Conservation (phyloP, 2,113 vertebrate genomes). For the Lichenostomus cassidix region DNA sequence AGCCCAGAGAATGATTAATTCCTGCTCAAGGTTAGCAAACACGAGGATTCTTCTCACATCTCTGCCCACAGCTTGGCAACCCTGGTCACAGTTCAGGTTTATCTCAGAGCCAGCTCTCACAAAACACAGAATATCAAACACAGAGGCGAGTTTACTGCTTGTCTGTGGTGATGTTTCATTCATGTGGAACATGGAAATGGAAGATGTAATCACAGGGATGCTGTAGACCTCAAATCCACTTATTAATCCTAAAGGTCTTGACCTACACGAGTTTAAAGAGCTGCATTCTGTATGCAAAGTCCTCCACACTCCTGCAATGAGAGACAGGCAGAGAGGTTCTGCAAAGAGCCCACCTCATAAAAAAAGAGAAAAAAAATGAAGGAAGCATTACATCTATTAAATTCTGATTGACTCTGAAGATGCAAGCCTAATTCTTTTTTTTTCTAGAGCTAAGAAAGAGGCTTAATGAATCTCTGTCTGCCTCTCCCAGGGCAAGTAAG, state of each 20-base stretch:
- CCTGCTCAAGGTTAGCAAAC: neutral
- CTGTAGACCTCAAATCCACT: neutral
- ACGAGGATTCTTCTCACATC: neutral
- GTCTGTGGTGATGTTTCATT: neutral
- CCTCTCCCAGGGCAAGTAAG: neutral
- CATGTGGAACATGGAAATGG: neutral
- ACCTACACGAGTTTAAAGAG: neutral
- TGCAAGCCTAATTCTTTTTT: neutral
- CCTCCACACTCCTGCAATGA: neutral
- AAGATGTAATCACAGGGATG: neutral
- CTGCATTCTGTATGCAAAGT: neutral
- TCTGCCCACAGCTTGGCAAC: neutral
- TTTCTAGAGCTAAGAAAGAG: neutral
- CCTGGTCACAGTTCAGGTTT: neutral
- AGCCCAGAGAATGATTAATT: neutral
- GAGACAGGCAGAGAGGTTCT: neutral
- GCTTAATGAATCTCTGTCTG: neutral
- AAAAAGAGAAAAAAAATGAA: neutral
- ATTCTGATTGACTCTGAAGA: neutral
- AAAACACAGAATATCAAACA: neutral
- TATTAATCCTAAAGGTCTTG: neutral
- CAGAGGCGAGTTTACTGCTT: accelerated
- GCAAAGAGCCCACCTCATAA: neutral
- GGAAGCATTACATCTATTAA: neutral
- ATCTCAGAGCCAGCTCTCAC: neutral